Evolutionary conservation across 2,113 vertebrate species (phyloP), one percentile per base, ranked within the genome.

Genomic region (Pachyramphus minor): DNA sequence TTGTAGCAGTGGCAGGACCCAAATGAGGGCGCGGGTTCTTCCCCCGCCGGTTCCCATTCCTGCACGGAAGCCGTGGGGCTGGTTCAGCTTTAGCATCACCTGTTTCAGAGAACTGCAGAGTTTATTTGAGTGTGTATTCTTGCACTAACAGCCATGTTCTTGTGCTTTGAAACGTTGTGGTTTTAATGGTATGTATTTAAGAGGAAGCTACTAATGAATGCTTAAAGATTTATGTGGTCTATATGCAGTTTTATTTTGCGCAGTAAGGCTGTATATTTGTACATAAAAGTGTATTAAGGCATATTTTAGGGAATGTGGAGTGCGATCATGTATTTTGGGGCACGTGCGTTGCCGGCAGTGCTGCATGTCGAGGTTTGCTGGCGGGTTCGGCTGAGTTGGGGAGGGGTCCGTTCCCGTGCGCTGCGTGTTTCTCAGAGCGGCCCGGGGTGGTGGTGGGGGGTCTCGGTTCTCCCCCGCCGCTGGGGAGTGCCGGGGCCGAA

Each of bases 281-380:
- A 1, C 11, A 16, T 25, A 49, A 42, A 16, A 21, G 69, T 71
- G 56, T 53, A 7, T 41, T 24, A 6, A 22, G 71, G 30, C 14
- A 0, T 16, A 6, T 53, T 44, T 58, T 37, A 28, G 59, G 71
- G 35, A 24, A 3, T 2, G 18, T 18, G 64, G 49, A 62, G 28
- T 0, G 30, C 4, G 13, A 8, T 6, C 11, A 14, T 14, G 37
- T 11, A 4, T 53, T n/a, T 39, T 21, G 37, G 42, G 87, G 63
- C 76, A 67, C 39, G 47, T 28, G 50, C 60, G 0, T 4, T 49
- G 89, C 59, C 28, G n/a, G 8, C n/a, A 25, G 55, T 5, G 73
- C 73, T 55, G 3, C 37, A 6, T 7, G 44, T 15, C 41, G 63
- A 68, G 92, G 49, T 45, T 31, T 19, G 85, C 85, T 13, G 49